These are phyloP conservation scores for Ophion slaviceki DNA, from an alignment of 2,888 invertebrate genomes.

Conservation along the genomic window DNA sequence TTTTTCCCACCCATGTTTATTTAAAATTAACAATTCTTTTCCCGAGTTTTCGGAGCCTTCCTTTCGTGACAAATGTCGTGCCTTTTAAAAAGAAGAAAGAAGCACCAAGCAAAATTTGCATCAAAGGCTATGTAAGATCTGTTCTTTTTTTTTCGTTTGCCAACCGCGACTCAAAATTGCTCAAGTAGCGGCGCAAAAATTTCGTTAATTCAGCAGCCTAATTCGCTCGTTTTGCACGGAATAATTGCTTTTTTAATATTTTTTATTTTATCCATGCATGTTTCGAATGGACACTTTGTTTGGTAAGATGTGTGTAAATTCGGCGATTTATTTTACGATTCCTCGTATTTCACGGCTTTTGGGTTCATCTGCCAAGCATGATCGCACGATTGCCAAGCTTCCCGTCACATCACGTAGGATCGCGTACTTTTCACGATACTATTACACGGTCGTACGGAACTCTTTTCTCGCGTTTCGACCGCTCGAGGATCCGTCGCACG, in stretches of 20 bases:
- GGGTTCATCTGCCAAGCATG: neutral
- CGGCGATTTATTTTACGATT: neutral
- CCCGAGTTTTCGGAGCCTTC: neutral
- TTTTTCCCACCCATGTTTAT: neutral
- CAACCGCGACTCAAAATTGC: neutral
- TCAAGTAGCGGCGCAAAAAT: slow-evolving; percentile 24
- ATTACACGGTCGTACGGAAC: neutral
- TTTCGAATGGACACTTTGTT: slow-evolving; percentile 10
- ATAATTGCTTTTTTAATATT: slow-evolving; percentile 25
- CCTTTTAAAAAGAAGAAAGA: neutral
- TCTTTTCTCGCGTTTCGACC: neutral
- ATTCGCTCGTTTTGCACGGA: slow-evolving; percentile 75
- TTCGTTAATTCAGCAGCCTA: slow-evolving; percentile 73
- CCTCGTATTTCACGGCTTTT: neutral
- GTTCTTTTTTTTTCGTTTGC: slow-evolving; percentile 58
- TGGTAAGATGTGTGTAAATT: neutral
- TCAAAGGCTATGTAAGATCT: neutral
- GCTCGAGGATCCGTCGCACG: neutral
- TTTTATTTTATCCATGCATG: slow-evolving; percentile 25
- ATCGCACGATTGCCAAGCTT: neutral
- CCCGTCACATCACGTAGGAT: neutral
- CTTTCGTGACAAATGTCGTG: neutral
- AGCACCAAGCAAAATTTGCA: neutral
- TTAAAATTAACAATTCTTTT: slow-evolving; percentile 31
- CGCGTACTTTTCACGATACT: neutral